A percentile compares a stretch with the other conserved stretches of the same genome.
Evolutionary conservation across 30 jellyfish, hydroid and myxozoan genomes (phyloP).

Genomic region (Hydractinia echinata): DNA sequence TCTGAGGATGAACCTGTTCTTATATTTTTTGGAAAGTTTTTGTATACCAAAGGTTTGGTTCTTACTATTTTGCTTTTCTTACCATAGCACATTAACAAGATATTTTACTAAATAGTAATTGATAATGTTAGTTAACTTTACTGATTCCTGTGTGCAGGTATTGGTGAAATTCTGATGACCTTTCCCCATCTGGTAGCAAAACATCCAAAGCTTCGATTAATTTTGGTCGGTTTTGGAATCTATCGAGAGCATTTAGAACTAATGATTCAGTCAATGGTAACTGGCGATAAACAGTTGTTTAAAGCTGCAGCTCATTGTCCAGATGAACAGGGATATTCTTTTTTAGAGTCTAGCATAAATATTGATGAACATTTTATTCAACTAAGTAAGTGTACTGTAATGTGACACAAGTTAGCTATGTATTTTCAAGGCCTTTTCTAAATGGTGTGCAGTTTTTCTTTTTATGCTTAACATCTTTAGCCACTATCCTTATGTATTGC

Average conservation of each 20-base stretch:
- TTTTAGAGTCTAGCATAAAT: conserved; percentile 28
- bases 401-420: background rate
- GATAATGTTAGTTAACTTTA: background rate
- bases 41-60: conserved; percentile 26
- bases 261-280: conserved; percentile 26
- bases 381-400: background rate
- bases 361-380: background rate
- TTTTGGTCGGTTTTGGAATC: conserved; percentile 27
- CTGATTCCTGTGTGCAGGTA: conserved; percentile 1
- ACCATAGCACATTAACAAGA: background rate
- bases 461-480: no score
- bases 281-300: conserved; percentile 19
- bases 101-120: background rate
- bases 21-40: conserved; percentile 29
- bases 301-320: conserved; percentile 31
- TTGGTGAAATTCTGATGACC: conserved; percentile 27
- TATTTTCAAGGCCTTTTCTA: no score
- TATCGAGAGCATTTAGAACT: conserved; percentile 31
- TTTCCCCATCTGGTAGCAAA: background rate
- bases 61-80: background rate
- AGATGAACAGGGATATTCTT: conserved; percentile 24
- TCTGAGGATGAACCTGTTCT: conserved; percentile 34
- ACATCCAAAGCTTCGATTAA: conserved; percentile 17
- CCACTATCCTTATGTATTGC: no score
- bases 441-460: no score